Evolutionary conservation across 2,113 vertebrate genomes (phyloP), one percentile per base, ranked within the genome.

Genomic region (Clarias gariepinus): DNA sequence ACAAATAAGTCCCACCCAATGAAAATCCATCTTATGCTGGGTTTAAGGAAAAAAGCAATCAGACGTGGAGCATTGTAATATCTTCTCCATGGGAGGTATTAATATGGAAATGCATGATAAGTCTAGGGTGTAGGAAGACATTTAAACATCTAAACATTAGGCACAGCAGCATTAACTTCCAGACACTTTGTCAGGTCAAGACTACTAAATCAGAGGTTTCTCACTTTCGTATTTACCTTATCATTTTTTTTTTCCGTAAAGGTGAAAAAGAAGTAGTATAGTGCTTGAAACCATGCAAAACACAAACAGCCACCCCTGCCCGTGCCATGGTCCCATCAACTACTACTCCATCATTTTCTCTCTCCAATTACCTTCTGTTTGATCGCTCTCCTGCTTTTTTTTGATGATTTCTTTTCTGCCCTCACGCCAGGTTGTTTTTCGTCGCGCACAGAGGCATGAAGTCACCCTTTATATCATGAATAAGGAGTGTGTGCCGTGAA

Each of bases 401-500:
- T 57, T 83, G 69, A 82, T 64, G 57, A 64, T 74, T 86, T 78
- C 66, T 78, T 66, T 73, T 81, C 64, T 83, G 76, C 78, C 15
- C 25, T 66, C 64, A 84, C 21, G 47, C 81, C 36, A 68, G 64
- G 81, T 86, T 84, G 57, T 84, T 89, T 87, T 69, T 83, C 52
- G 55, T 19, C 23, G 83, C 41, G 88, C 73, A 83, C 81, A 82
- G 76, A 85, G n/a, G 86, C 88, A 81, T 87, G 86, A 82, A 87
- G 78, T 81, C 73, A 82, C 84, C 76, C 60, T 82, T 77, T 87
- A 61, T 87, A 83, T 83, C 53, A 77, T 81, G 89, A 86, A 89
- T 80, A 81, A 30, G 81, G 77, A 83, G 84, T 63, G 74, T 83
- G 86, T 85, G 83, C 83, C 25, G 30, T 79, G 88, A 80, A 87